Evolutionary conservation across 2,888 invertebrate species (phyloP), one percentile per base, ranked within the genome.

Genomic region (Protodeltote pygarga): DNA sequence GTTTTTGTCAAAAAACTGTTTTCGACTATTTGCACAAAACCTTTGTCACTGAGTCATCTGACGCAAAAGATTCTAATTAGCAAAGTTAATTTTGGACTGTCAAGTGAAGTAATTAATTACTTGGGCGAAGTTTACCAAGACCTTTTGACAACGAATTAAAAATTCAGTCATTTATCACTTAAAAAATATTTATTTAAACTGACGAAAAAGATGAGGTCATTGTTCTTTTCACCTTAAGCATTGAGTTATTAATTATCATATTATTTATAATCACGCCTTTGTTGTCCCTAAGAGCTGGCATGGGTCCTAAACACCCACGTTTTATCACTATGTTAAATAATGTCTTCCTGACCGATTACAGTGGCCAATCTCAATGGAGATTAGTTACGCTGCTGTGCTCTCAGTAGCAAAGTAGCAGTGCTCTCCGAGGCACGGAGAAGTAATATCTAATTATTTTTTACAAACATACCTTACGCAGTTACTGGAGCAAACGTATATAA

Each of bases 71-170:
- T 57, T 53, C 39, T 47, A 65, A 65, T 61, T 65, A 64, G 33
- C 39, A 35, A 57, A 61, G 44, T 65, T 52, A 35, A 65, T 42
- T 57, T 45, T 42, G 19, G 19, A 35, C 33, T 65, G 65, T 61
- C 52, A 61, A 61, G 50, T 60, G 46, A 44, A 51, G 40, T 60
- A 60, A 65, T 57, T 65, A 64, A 64, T 65, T 65, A 57, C 61
- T 65, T 61, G 16, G 39, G 17, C 28, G 24, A 48, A 64, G 41
- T 61, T 64, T 17, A 34, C 52, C 37, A 28, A 52, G 42, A 35
- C 46, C 44, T 39, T 62, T 51, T 52, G 57, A 57, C 40, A 31
- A 55, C 13, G 24, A 29, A 47, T 65, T 52, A 61, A 65, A 62
- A 65, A 65, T 57, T 50, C 24, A 37, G 11, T 32, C 28, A 57